Conservation (phyloP, 2,113 vertebrate species). For the Pelodiscus sinensis region DNA sequence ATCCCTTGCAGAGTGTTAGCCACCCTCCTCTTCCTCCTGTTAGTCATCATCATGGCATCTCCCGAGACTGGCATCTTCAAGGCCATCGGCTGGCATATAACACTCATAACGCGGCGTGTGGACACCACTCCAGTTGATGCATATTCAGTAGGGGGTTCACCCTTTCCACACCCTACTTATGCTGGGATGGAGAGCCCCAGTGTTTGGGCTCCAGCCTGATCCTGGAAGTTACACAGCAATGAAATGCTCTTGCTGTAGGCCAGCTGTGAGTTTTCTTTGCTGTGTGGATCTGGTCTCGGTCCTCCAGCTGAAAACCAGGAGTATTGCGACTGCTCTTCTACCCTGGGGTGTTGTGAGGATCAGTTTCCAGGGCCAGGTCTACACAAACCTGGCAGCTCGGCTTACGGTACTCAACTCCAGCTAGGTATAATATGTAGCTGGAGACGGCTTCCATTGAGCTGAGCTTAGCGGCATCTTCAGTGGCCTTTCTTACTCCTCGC, state of each 20-base stretch:
- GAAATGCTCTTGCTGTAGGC: not conserved
- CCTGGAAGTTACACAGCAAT: not conserved
- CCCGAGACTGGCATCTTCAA: not conserved
- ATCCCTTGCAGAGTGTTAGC: not conserved
- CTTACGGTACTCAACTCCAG: too few relatives aligned
- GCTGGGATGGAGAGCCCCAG: not conserved
- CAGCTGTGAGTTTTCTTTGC: not conserved
- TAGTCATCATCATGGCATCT: not conserved
- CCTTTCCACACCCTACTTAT: not conserved
- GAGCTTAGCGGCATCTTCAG: too few relatives aligned
- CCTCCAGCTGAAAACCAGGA: not conserved
- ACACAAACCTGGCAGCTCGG: not conserved
- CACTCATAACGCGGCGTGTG: not conserved
- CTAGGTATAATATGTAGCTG: too few relatives aligned
- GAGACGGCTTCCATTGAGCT: too few relatives aligned
- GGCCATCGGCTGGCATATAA: not conserved
- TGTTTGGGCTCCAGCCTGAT: not conserved
- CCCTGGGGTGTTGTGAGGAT: not conserved
- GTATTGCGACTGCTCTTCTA: not conserved
- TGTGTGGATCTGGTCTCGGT: not conserved
- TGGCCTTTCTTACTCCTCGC: too few relatives aligned
- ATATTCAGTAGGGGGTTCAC: too few relatives aligned
- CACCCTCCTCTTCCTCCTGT: not conserved
- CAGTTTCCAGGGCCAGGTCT: not conserved
- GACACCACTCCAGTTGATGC: too few relatives aligned